Conservation (phyloP, 2,113 vertebrate species). For the Engraulis encrasicolus region DNA sequence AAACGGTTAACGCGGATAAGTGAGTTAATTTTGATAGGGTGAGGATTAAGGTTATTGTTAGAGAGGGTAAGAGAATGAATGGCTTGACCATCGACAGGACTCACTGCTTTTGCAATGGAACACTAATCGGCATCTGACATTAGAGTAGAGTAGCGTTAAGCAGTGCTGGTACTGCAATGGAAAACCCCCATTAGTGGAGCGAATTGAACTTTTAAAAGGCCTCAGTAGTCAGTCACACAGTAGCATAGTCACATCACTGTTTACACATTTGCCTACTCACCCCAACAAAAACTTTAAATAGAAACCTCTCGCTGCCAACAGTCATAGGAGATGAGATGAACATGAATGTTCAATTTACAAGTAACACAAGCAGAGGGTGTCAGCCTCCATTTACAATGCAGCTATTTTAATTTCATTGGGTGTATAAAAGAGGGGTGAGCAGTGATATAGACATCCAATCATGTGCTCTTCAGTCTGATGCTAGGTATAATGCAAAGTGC, state of each 20-base stretch:
- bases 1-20: no score
- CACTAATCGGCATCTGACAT: no score
- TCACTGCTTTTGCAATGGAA: neutral
- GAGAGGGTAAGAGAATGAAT: no score
- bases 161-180: no score
- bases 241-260: neutral
- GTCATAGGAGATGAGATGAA: constrained; percentile 16
- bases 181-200: neutral
- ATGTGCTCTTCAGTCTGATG: neutral
- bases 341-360: constrained; percentile 26
- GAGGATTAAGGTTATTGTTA: no score
- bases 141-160: no score
- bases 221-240: neutral
- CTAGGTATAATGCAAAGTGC: neutral
- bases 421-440: neutral
- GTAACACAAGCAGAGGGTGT: neutral
- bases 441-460: neutral
- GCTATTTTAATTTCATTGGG: constrained; percentile 31
- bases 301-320: constrained; percentile 7
- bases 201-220: neutral
- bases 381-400: constrained; percentile 19
- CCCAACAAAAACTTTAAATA: constrained; percentile 30
- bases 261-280: neutral
- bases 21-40: no score
- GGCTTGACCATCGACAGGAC: no score